Percentiles rank a stretch among this genome's conserved stretches.
Evolutionary conservation across 2,888 invertebrate genomes (phyloP).

Genomic region (Zygaena filipendulae): DNA sequence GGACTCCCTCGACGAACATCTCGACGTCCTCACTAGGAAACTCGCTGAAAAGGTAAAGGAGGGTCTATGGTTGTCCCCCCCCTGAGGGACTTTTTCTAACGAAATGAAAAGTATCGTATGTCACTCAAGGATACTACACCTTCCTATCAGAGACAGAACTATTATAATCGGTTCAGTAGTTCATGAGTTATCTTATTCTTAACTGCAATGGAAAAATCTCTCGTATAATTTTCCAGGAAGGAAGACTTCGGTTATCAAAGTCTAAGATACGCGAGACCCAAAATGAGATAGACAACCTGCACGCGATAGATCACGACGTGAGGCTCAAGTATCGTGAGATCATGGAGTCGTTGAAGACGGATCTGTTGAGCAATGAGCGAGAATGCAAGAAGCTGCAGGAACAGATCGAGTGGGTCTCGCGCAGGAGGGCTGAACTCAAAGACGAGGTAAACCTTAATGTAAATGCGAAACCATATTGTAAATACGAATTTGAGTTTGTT

Average conservation of each 20-base stretch:
- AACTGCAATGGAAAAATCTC: no score
- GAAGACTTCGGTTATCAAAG: constrained; percentile 48
- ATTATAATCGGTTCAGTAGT: no score
- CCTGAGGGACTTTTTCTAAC: no score
- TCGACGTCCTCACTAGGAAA: constrained; percentile 48
- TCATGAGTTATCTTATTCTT: no score
- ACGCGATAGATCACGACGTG: constrained; percentile 47
- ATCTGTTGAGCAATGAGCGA: constrained; percentile 42
- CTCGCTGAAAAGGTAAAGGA: constrained; percentile 52
- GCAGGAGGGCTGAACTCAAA: constrained; percentile 42
- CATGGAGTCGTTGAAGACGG: constrained; percentile 41
- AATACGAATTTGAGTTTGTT: no score
- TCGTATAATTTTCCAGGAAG: constrained; percentile 36
- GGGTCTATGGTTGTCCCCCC: background rate
- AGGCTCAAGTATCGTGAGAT: constrained; percentile 38
- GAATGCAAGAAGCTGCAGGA: constrained; percentile 55
- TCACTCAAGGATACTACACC: no score
- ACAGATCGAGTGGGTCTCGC: constrained; percentile 58
- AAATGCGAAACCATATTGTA: background rate
- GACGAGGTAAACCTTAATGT: constrained; percentile 40
- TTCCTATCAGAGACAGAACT: no score
- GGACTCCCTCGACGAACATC: constrained; percentile 53
- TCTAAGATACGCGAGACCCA: constrained; percentile 55
- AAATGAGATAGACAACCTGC: constrained; percentile 51
- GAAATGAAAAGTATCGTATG: no score